These are phyloP conservation scores for Tetranychus truncatus DNA, from an alignment of 2,888 invertebrate genomes.

Conservation along the genomic window DNA sequence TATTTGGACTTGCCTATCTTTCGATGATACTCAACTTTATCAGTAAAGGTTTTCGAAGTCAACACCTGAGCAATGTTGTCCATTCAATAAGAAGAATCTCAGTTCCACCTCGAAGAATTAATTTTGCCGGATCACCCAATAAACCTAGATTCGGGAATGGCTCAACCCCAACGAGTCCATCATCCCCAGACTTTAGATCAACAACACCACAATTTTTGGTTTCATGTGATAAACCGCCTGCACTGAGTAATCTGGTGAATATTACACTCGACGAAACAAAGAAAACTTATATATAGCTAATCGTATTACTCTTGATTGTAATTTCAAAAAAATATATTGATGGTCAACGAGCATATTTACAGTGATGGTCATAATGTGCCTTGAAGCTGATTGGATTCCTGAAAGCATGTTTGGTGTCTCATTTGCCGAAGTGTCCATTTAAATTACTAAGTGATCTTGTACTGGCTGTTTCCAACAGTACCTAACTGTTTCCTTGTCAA, in stretches of 20 bases:
- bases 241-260: neutral
- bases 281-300: neutral
- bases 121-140: neutral
- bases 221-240: neutral
- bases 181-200: neutral
- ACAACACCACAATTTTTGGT: conserved; percentile 2
- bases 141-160: neutral
- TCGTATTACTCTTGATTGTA: too few species aligned
- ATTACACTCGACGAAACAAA: neutral
- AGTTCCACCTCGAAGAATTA: conserved; percentile 5
- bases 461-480: too few species aligned
- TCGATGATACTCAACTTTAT: conserved; percentile 45
- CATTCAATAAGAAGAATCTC: conserved; percentile 20
- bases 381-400: too few species aligned
- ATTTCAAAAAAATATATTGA: too few species aligned
- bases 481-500: too few species aligned
- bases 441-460: too few species aligned
- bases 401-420: too few species aligned
- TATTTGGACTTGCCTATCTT: conserved; percentile 72
- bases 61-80: conserved; percentile 19
- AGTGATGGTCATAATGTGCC: too few species aligned
- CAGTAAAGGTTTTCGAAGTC: conserved; percentile 18
- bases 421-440: too few species aligned
- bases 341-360: too few species aligned
- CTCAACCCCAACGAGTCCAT: neutral